Evolutionary conservation across 2,888 invertebrate species (phyloP).

Genomic region (Phalera bucephala): DNA sequence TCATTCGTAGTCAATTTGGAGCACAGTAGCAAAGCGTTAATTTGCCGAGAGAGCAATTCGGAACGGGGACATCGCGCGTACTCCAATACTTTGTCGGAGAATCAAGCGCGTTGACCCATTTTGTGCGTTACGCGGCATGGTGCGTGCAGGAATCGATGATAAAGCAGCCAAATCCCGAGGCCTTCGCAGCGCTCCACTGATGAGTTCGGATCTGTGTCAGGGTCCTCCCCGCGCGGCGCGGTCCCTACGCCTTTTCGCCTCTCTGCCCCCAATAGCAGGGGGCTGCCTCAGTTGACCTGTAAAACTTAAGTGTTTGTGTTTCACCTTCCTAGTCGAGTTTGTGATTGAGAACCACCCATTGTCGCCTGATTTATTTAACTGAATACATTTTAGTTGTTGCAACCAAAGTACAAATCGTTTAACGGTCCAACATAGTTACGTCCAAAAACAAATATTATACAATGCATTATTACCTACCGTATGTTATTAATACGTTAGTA

Average conservation of each 20-base stretch:
- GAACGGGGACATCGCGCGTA: slow-evolving; percentile 70
- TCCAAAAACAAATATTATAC: no score
- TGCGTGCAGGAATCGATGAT: slow-evolving; percentile 76
- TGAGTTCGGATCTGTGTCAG: slow-evolving; percentile 80
- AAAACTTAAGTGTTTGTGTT: slow-evolving; percentile 72
- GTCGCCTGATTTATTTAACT: no score
- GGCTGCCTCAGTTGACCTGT: slow-evolving; percentile 66
- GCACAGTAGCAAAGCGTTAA: slow-evolving; percentile 57
- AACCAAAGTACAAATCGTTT: no score
- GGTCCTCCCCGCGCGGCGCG: slow-evolving; percentile 67
- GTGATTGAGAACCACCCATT: slow-evolving; percentile 52
- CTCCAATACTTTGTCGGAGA: slow-evolving; percentile 55
- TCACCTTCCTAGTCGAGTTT: slow-evolving; percentile 61
- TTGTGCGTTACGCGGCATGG: slow-evolving; percentile 66
- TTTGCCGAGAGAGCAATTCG: slow-evolving; percentile 70
- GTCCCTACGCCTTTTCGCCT: slow-evolving; percentile 64
- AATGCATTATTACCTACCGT: no score
- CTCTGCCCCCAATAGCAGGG: slow-evolving; percentile 53
- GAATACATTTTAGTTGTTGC: no score
- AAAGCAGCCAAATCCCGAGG: slow-evolving; percentile 75
- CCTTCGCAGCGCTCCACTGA: slow-evolving; percentile 69
- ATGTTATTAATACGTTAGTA: slow-evolving; percentile 14
- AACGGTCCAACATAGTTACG: no score
- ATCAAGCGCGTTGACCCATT: slow-evolving; percentile 73
- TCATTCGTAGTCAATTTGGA: slow-evolving; percentile 51